Percentiles rank a stretch among this genome's conserved stretches.
Evolutionary conservation across 2,113 vertebrate species (phyloP).

Genomic region (Alouatta palliata): DNA sequence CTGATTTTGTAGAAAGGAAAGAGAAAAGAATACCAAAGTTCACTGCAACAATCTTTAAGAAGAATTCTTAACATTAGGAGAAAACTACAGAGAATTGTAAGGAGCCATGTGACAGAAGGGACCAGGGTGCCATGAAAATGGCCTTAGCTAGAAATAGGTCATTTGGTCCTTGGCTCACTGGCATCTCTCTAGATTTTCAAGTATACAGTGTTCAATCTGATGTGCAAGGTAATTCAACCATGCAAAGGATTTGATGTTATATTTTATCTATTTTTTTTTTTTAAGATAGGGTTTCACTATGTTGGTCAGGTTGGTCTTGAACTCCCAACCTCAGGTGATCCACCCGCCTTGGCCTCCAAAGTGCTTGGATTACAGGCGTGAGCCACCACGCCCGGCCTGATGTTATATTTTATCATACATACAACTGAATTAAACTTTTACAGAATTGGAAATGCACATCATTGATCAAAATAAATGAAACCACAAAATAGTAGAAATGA

Average conservation of each 20-base stretch:
- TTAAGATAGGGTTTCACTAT: too few relatives aligned
- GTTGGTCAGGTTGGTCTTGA: too few relatives aligned
- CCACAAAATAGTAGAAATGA: background rate
- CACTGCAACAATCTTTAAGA: background rate
- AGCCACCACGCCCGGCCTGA: too few relatives aligned
- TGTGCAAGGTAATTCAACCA: background rate
- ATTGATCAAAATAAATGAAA: background rate
- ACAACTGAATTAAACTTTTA: background rate
- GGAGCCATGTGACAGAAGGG: background rate
- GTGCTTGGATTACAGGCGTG: too few relatives aligned
- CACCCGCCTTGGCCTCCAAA: too few relatives aligned
- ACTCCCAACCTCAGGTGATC: too few relatives aligned
- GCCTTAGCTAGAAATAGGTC: background rate
- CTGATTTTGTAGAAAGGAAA: background rate
- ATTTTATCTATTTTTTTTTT: background rate
- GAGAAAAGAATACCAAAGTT: background rate
- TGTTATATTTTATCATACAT: background rate
- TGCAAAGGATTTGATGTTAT: background rate
- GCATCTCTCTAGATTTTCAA: background rate
- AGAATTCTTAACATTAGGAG: background rate
- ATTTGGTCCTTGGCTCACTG: too few relatives aligned
- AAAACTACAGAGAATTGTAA: background rate
- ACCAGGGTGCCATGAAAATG: background rate
- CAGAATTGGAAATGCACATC: background rate
- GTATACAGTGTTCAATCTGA: background rate